A percentile compares a stretch with the other conserved stretches of the same genome.
Evolutionary conservation across 2,888 invertebrate genomes (phyloP).

Genomic region (Eupithecia inturbata): DNA sequence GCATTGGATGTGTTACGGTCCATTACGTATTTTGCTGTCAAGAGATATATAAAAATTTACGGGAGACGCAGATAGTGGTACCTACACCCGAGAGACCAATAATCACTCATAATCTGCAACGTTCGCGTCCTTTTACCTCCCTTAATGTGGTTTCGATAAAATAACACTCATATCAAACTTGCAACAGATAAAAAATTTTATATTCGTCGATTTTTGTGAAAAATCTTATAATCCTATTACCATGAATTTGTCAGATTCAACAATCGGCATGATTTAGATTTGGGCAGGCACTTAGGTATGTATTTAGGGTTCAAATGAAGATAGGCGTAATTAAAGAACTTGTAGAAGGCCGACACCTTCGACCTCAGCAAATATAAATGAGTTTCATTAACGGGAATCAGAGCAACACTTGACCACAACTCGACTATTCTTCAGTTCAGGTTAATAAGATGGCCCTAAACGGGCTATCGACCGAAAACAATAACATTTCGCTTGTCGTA

Average conservation of each 20-base stretch:
- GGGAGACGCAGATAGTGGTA: conserved; percentile 41
- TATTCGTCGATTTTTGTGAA: background rate
- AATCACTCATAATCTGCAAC: conserved; percentile 56
- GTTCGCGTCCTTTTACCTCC: conserved; percentile 31
- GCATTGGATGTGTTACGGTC: conserved; percentile 37
- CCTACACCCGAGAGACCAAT: conserved; percentile 52
- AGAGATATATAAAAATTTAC: conserved; percentile 43
- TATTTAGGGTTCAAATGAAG: background rate
- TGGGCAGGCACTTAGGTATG: background rate
- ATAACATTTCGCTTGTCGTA: conserved; percentile 61
- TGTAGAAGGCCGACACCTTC: background rate
- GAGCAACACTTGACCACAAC: conserved; percentile 40
- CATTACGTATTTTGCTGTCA: conserved; percentile 42
- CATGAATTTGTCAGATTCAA: background rate
- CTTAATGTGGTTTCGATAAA: conserved; percentile 15
- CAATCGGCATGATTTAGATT: background rate
- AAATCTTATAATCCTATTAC: background rate
- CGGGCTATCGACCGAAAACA: conserved; percentile 59
- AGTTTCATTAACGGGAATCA: conserved; percentile 49
- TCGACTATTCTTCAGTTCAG: conserved; percentile 42
- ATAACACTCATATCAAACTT: conserved; percentile 6
- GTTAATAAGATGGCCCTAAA: conserved; percentile 55
- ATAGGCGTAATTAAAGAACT: background rate
- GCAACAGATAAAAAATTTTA: background rate
- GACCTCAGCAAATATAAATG: conserved; percentile 38